Evolutionary conservation across 1,140 invertebrate species (phyloP), one percentile per base, ranked within the genome.

Genomic region (Magallana ariakensis): DNA sequence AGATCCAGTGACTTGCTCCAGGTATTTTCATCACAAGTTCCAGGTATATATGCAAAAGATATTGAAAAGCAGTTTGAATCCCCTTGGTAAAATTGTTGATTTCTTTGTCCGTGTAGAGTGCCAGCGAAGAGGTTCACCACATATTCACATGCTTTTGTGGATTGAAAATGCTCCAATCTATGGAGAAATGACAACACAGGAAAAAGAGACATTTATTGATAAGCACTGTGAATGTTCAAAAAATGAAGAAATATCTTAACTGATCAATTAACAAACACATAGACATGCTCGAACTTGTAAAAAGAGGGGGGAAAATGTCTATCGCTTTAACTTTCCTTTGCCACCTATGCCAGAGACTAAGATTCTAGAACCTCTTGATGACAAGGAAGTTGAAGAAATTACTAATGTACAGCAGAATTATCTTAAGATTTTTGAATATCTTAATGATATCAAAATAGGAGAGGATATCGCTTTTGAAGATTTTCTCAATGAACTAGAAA

Each of bases 141-240:
- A 95, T 91, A 84, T 94, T 15, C 94, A 95, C 86, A 91, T 94
- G 60, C 85, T 95, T 6, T 70, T 94, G 22, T 95, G 94, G 94
- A 85, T 94, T 8, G 87, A 94, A 88, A 89, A 93, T 92, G 86
- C 92, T 70, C 94, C 94, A 58, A 57, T 55, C 56, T 93, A 88
- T 85, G 75, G 84, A n/a, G 56, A 86, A 87, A 46, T 83, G 58
- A 55, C 60, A 46, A 75, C 87, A 55, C 53, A 83, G 26, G 87
- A 88, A 57, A 83, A 88, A 26, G 57, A 13, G 84, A 26, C 87
- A 33, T 90, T 87, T 83, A 70, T 89, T 58, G 90, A 90, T 60
- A 81, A 86, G 11, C 56, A 87, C n/a, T 87, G 89, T 2, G 80
- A 83, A 56, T 90, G 89, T 56, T 81, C 13, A 70, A 70, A 83